Evolutionary conservation across 2,797 vertebrate species (phyloP).

Genomic region (Ictinia mississippiensis): DNA sequence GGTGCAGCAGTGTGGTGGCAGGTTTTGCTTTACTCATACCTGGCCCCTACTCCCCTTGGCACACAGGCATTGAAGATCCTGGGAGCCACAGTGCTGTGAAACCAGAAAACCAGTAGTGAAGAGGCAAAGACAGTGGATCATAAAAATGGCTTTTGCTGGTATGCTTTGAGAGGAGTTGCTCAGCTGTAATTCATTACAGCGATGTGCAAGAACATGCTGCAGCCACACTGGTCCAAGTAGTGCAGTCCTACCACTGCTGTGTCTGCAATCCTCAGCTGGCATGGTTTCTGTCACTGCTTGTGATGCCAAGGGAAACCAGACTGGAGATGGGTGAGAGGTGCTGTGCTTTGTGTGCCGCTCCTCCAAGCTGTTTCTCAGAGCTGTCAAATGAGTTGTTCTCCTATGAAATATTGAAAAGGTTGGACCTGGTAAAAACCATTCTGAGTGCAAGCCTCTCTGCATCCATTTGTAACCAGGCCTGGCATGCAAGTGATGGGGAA

Average conservation of each 20-base stretch:
- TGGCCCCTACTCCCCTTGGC: not conserved
- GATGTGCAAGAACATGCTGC: not conserved
- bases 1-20: not conserved
- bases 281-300: not conserved
- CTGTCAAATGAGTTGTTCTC: not conserved
- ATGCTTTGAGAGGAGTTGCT: not conserved
- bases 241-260: fast-evolving
- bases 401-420: not conserved
- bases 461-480: not conserved
- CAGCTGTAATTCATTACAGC: not conserved
- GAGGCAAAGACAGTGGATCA: not conserved
- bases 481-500: not conserved
- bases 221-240: not conserved
- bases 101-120: not conserved
- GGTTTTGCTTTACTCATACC: not conserved
- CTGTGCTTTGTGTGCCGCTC: not conserved
- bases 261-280: not conserved
- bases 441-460: not conserved
- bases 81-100: not conserved
- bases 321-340: not conserved
- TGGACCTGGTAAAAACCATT: conserved; percentile 1
- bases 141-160: not conserved
- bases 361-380: not conserved
- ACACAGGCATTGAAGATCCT: not conserved
- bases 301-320: not conserved